Base-by-base conservation (phyloP, 1,140 invertebrate genomes). In the Polyergus mexicanus region DNA sequence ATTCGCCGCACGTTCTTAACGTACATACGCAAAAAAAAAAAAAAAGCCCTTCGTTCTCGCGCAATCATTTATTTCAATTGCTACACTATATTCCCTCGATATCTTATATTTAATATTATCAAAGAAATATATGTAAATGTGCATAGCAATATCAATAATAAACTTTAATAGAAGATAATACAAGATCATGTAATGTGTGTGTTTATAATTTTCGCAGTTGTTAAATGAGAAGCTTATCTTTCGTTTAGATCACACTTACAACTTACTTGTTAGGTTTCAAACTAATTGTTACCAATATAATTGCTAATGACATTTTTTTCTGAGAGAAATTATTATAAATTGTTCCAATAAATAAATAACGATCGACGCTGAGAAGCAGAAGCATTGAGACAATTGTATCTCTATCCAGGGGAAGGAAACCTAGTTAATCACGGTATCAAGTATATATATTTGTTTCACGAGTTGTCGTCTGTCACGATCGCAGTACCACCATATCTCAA, bases 401-500 rank as follows among this genome's bases (percentile, higher is more conserved):
- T 56, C 32, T 56, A 28, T 2, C 22, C 44, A 8, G 47, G 28
- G 22, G 41, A 22, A 28, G 22, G 41, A 22, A 69, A 69, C 35
- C 56, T 16, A 41, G 44, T 69, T 80, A 69, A 69, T 80, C 63
- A 51, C 22, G 51, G 51, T 56, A 77, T 85, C 44, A 77, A 32
- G 62, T 87, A 78, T 56, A 69, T 32, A 32, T 58, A 69, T 80
- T 80, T 80, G 28, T 47, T 44, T n/a, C 77, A 13, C 65, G 65
- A 80, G 69, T 69, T 69, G 51, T 80, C 76, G 44, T 80, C 62
- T 51, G 62, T 69, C 76, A 56, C 13, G 54, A 22, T 51, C 77
- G 47, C 28, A 25, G 51, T 44, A 80, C n/a, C 11, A 1, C 19
- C 41, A 88, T 88, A 87, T 87, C 83, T 88, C 72, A 88, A 88